These are phyloP conservation scores for Drosophila erecta DNA, from an alignment of 1,140 invertebrate species.

Conservation along the genomic window DNA sequence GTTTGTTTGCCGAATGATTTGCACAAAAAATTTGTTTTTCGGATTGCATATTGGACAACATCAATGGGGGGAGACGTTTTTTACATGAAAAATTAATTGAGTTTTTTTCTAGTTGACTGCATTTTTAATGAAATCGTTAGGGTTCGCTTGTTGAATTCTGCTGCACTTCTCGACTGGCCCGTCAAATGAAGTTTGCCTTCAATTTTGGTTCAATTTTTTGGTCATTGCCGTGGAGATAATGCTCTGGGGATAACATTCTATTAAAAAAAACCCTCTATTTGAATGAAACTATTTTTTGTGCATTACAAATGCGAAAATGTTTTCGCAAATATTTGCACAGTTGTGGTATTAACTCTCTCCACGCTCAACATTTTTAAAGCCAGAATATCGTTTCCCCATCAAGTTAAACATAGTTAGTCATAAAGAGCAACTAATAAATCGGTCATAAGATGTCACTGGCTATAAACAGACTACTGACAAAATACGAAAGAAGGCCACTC, in stretches of 20 bases:
- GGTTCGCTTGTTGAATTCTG: slow-evolving; percentile 60
- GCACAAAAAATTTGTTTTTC: slow-evolving; percentile 76
- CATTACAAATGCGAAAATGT: slow-evolving; percentile 30
- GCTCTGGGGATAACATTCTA: slow-evolving; percentile 43
- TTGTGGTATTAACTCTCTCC: slow-evolving; percentile 25
- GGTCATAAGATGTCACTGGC: slow-evolving; percentile 13
- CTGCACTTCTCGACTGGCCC: slow-evolving; percentile 27
- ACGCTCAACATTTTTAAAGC: not conserved
- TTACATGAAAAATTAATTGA: slow-evolving; percentile 77
- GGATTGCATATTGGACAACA: slow-evolving; percentile 50
- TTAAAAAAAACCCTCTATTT: slow-evolving; percentile 1
- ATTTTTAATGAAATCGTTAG: slow-evolving; percentile 83
- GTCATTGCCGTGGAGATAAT: slow-evolving; percentile 77
- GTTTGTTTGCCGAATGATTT: slow-evolving; percentile 82
- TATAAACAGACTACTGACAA: slow-evolving; percentile 5
- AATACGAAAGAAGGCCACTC: slow-evolving; percentile 10
- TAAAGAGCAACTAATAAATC: slow-evolving; percentile 6
- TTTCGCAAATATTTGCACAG: slow-evolving; percentile 58
- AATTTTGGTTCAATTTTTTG: slow-evolving; percentile 22
- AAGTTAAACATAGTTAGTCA: not conserved
- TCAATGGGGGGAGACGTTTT: slow-evolving; percentile 45
- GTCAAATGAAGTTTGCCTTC: slow-evolving; percentile 32
- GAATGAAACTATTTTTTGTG: slow-evolving; percentile 20
- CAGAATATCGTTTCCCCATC: not conserved
- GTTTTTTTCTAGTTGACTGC: slow-evolving; percentile 84